Evolutionary conservation across 92 coral and sea anemone genomes (phyloP).

Genomic region (Phenganax subtilis): DNA sequence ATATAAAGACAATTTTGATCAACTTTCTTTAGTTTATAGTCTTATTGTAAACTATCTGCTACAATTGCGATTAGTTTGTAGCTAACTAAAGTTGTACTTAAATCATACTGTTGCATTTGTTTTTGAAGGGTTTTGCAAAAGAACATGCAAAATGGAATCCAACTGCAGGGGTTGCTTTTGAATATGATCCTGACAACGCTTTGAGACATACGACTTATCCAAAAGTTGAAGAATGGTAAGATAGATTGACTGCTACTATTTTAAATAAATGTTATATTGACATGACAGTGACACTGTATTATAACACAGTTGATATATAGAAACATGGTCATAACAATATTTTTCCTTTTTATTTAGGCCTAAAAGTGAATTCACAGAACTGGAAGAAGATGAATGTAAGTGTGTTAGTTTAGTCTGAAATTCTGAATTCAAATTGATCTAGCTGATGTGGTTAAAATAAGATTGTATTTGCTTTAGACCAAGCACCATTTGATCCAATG

Average conservation of each 20-base stretch:
- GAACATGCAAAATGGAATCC: conserved; percentile 99
- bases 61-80: too few species aligned
- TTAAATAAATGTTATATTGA: too few species aligned
- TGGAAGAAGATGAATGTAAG: conserved; percentile 91
- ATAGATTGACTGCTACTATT: not conserved
- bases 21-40: not conserved
- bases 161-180: conserved; percentile 95
- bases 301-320: not conserved
- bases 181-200: conserved; percentile 94
- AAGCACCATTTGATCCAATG: conserved; percentile 95
- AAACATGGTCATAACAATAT: not conserved
- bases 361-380: conserved; percentile 82
- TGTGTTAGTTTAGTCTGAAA: not conserved
- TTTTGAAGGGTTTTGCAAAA: conserved; percentile 84
- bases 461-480: conserved; percentile 50
- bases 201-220: conserved; percentile 95
- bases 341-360: conserved; percentile 58
- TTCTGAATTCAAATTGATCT: not conserved
- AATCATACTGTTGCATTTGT: too few species aligned
- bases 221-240: conserved; percentile 93
- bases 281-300: not conserved
- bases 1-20: not conserved
- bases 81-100: too few species aligned
- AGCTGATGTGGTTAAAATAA: not conserved
- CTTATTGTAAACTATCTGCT: not conserved